Base-by-base conservation (phyloP, 2,113 vertebrate species). In the Epinephelus lanceolatus region DNA sequence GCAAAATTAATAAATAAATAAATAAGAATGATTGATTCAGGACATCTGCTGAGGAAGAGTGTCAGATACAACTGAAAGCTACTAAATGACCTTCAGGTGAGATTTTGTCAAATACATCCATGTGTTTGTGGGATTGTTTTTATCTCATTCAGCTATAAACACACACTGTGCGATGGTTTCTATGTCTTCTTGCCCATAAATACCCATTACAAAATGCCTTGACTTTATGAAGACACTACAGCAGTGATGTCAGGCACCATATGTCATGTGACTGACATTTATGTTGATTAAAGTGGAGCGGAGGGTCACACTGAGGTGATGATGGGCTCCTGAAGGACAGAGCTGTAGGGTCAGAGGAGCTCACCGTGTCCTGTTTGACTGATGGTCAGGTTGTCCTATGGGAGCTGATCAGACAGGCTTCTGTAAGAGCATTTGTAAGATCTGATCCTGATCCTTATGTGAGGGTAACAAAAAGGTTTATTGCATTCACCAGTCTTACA, bases 281-380 rank as follows among this genome's bases (percentile, higher is more conserved):
- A 66, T 72, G 45, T 23, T 86, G 83, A 91, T 89, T 77, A 86
- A 77, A 86, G 52, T 51, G 59, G 59, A 62, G 71, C 12, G 18
- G 49, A 63, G 21, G n/a, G 51, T 69, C 33, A 17, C 27, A 60
- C 45, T 42, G 59, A 68, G 65, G 59, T 33, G 69, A 86, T 78
- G 45, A 85, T 83, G 63, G 69, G 70, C 63, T 66, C 27, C 42
- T 78, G 57, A 82, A 89, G 75, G 81, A 83, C 73, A 69, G 30
- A 49, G 76, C 66, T 65, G 33, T 53, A 62, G 30, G 61, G 49
- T 56, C 47, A 47, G 42, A 11, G 17, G n/a, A 77, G 45, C 69
- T 51, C 59, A 66, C 74, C 5, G 1, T 27, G 57, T 73, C 73
- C 42, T 45, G n/a, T 52, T 8, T 86, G 84, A 81, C 14, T 56